Evolutionary conservation across 2,113 vertebrate species (phyloP), one percentile per base, ranked within the genome.

Genomic region (Dicentrarchus labrax): DNA sequence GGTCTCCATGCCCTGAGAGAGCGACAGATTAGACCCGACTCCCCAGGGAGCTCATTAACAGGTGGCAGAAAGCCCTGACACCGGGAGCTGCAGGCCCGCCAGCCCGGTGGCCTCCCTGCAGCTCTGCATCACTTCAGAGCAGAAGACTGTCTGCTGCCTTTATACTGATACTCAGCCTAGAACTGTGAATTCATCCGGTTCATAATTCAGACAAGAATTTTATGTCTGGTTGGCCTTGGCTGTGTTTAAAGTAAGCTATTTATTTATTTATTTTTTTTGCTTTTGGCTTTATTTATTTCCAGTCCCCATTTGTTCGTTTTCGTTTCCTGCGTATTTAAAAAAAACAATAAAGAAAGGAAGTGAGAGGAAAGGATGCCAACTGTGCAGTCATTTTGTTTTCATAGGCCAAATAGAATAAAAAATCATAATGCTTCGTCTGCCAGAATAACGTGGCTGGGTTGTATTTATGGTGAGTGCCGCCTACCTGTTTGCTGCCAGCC

Each of bases 401-500:
- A 78, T 36, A 72, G 47, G 71, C 65, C 59, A 67, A 17, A 60
- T 36, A 67, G 56, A 72, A 43, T 22, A 17, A 36, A 51, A 53
- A 53, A 65, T 22, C 30, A 6, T 11, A 12, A 24, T 2, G 36
- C n/a, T 71, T 56, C 53, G 5, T 71, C 43, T 36, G 50, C 47
- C 48, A 22, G 17, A 36, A 69, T 48, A 47, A 4, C 57, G 36
- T 13, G 16, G 3, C 13, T 53, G 30, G 41, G 67, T 48, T 38
- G 64, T 82, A 47, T 76, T 73, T 24, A 7, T 67, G 81, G 41
- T 62, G 45, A 51, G 76, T 3, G 65, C 43, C 17, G 50, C 90
- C 64, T 97, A 99, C 98, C 98, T 98, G 97, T 99, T 99, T 0
- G 98, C 98, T 72, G 98, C 98, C 94, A 99, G 94, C 85, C 98